Conservation (phyloP, 2,113 vertebrate species). For the Nyctereutes procyonoides region DNA sequence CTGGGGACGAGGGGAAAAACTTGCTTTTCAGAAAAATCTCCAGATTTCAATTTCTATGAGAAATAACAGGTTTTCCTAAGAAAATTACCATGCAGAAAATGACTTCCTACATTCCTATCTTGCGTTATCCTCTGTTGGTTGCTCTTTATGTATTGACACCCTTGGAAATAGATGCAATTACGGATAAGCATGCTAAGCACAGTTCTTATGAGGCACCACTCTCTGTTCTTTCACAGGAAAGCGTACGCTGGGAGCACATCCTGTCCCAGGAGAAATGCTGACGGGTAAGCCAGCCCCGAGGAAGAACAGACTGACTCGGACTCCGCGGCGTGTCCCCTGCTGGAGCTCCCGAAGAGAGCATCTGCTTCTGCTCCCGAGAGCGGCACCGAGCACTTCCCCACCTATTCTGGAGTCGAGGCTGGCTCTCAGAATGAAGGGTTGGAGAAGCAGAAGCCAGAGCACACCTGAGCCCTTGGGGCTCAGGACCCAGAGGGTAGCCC, state of each 20-base stretch:
- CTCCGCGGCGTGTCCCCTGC: neutral
- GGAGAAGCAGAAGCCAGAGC: neutral
- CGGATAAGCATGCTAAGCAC: neutral
- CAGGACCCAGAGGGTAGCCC: neutral
- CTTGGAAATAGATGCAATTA: neutral
- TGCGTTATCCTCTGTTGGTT: neutral
- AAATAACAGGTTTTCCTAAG: conserved; percentile 11
- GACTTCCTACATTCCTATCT: neutral
- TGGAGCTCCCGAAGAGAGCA: neutral
- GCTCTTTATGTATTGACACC: neutral
- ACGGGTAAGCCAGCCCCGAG: neutral
- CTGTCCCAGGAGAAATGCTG: neutral
- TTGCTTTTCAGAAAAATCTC: neutral
- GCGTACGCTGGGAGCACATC: neutral
- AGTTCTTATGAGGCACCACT: neutral
- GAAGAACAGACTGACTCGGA: neutral
- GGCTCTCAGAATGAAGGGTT: neutral
- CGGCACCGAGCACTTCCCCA: neutral
- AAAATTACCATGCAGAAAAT: neutral
- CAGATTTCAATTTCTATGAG: neutral
- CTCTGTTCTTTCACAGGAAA: neutral
- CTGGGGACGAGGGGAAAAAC: neutral
- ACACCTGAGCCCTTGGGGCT: neutral
- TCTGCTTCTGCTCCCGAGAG: neutral
- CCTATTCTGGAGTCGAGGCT: neutral